Evolutionary conservation across 2,797 vertebrate species (phyloP).

Genomic region (Mastacembelus armatus): DNA sequence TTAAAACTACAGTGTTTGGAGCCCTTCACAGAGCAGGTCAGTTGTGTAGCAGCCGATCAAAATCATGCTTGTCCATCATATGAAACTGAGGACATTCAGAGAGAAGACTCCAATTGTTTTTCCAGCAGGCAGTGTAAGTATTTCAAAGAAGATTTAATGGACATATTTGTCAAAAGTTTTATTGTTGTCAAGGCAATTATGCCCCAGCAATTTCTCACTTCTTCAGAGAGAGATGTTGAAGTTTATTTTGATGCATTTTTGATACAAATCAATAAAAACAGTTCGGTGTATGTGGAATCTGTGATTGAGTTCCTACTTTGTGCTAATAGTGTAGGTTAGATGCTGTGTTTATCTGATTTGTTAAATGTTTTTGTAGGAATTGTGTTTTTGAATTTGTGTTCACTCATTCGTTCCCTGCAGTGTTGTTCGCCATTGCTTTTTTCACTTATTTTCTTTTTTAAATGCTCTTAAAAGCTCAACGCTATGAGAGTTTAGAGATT

Average conservation of each 20-base stretch:
- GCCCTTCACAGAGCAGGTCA: slow-evolving; percentile 65
- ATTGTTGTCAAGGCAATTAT: slow-evolving; percentile 23
- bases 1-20: slow-evolving; percentile 67
- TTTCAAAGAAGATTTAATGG: slow-evolving; percentile 41
- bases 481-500: background rate
- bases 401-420: background rate
- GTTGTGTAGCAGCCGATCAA: slow-evolving; percentile 14
- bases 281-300: background rate
- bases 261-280: slow-evolving; percentile 7
- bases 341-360: background rate
- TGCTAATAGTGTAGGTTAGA: too few species aligned
- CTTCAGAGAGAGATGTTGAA: background rate
- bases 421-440: background rate
- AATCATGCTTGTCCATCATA: slow-evolving; percentile 61
- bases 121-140: slow-evolving; percentile 14
- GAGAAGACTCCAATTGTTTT: slow-evolving; percentile 29
- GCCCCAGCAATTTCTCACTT: slow-evolving; percentile 8
- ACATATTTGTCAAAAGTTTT: slow-evolving; percentile 49
- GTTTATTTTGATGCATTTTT: background rate
- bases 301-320: background rate
- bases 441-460: slow-evolving; percentile 2
- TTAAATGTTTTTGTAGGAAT: background rate
- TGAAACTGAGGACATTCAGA: slow-evolving; percentile 8
- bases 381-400: background rate
- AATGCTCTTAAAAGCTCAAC: background rate